Percentiles rank a stretch among this genome's conserved stretches.
Evolutionary conservation across 2,113 vertebrate genomes (phyloP).

Genomic region (Pelodiscus sinensis): DNA sequence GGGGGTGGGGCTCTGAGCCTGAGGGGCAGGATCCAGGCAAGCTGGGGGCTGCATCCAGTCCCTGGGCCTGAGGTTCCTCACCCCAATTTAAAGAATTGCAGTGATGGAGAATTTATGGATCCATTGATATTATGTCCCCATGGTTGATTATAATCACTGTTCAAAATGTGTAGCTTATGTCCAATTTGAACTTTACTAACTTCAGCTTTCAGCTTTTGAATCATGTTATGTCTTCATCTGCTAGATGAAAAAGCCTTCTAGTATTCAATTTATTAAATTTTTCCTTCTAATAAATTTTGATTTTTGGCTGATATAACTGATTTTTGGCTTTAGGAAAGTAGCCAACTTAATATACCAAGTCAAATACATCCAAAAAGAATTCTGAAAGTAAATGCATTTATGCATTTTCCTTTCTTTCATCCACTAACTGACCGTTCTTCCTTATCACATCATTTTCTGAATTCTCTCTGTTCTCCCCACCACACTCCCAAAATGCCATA

Average conservation of each 20-base stretch:
- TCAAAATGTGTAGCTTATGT: neutral
- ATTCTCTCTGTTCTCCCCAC: neutral
- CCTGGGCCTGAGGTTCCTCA: no score
- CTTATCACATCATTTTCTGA: neutral
- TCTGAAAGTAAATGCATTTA: neutral
- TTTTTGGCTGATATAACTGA: neutral
- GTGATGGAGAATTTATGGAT: neutral
- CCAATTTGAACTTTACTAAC: neutral
- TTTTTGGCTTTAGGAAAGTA: neutral
- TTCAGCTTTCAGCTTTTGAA: rapidly evolving
- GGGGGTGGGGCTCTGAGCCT: no score
- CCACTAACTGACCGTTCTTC: neutral
- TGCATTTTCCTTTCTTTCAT: neutral
- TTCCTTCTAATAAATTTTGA: neutral
- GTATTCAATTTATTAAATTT: neutral
- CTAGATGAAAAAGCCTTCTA: neutral
- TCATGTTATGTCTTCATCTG: neutral
- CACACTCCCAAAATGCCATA: neutral
- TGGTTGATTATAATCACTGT: neutral
- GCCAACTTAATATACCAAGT: neutral
- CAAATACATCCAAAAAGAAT: neutral
- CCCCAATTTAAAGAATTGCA: no score
- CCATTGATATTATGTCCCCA: neutral
- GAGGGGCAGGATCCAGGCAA: no score
- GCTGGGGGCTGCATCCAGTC: no score